phyloP scores from a whole-genome alignment of 2,113 vertebrate genomes.

The Stegostoma tigrinum region DNA sequence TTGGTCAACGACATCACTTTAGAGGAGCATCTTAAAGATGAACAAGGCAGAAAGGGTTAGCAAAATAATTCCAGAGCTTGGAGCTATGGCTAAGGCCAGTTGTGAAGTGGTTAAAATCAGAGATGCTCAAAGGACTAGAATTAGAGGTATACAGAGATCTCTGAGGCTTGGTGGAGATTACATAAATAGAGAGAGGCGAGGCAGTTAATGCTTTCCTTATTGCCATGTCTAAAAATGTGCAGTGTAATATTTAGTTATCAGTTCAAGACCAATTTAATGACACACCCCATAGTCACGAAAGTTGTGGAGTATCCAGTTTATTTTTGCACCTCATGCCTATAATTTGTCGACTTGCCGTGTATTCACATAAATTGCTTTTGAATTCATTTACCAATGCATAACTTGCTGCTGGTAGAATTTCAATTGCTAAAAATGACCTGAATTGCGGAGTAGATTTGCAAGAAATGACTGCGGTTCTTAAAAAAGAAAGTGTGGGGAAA shows the following conservation, averaged over 20 bases:
- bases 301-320: not conserved
- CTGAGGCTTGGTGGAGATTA: not conserved
- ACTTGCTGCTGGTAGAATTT: not conserved
- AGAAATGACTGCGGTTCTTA: not conserved
- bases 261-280: not conserved
- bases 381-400: not conserved
- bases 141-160: not conserved
- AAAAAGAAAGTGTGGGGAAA: not conserved
- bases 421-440: not conserved
- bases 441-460: not conserved
- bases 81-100: too few species aligned
- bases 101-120: not conserved
- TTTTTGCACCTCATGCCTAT: not conserved
- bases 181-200: not conserved
- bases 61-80: not conserved
- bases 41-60: not conserved
- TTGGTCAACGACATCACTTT: not conserved
- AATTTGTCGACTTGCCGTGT: not conserved
- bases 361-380: not conserved
- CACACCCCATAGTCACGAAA: not conserved
- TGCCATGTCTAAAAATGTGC: not conserved
- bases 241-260: not conserved
- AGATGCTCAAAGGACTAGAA: not conserved
- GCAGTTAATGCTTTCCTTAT: not conserved
- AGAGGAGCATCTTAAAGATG: not conserved